These are phyloP conservation scores for Tineola bisselliella DNA, from an alignment of 2,888 invertebrate species.

Conservation along the genomic window DNA sequence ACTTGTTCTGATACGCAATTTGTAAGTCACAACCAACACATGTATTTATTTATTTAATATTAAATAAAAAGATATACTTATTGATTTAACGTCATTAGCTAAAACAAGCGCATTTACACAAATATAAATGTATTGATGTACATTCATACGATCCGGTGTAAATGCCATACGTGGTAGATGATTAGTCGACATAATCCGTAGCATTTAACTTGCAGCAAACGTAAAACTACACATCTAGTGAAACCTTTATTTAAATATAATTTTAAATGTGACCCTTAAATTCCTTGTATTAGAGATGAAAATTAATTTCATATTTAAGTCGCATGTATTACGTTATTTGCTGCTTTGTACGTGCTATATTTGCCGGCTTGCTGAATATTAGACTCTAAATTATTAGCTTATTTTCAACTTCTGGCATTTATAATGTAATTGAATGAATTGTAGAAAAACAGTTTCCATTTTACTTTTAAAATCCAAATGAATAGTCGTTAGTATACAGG, in stretches of 20 bases:
- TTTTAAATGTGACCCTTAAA: background rate
- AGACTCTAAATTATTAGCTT: background rate
- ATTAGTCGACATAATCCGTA: background rate
- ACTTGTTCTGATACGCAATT: no score
- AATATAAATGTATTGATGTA: background rate
- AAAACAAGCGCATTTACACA: background rate
- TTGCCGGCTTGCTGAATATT: background rate
- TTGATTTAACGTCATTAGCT: no score
- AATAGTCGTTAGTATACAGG: no score
- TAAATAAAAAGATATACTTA: no score
- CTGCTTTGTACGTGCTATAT: background rate
- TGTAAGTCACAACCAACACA: no score
- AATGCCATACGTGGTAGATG: background rate
- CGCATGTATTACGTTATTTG: background rate
- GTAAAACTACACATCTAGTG: background rate
- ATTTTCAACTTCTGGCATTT: background rate
- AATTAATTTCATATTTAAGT: background rate
- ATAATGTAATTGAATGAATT: background rate
- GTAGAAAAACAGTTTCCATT: background rate
- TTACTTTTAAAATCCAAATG: no score
- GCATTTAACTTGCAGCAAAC: background rate
- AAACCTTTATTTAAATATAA: background rate
- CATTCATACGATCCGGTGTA: background rate
- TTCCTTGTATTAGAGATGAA: background rate
- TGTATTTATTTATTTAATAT: no score